Percentiles rank a stretch among this genome's conserved stretches.
Conservation (phyloP, 2,797 vertebrate genomes). For the Hipposideros larvatus region DNA sequence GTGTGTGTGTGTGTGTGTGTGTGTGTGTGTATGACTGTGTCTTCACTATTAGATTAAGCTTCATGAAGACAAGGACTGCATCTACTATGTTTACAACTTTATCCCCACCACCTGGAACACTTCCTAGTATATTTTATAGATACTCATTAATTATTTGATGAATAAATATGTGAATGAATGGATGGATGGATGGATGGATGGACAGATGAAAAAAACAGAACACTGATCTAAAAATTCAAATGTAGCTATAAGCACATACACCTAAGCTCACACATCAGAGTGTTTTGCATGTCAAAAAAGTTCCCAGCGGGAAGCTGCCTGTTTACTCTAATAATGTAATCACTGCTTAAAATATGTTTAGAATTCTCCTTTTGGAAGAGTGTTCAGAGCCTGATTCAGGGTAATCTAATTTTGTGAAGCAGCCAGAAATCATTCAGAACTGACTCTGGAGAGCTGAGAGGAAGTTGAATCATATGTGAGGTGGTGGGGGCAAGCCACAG, state of each 20-base stretch:
- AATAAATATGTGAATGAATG: slow-evolving; percentile 17
- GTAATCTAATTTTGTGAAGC: slow-evolving; percentile 46
- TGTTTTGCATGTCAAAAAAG: not conserved
- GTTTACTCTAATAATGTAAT: slow-evolving; percentile 12
- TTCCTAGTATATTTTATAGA: not conserved
- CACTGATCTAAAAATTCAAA: slow-evolving; percentile 1
- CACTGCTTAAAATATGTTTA: slow-evolving; percentile 3
- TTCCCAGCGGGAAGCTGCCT: not conserved
- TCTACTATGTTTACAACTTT: not conserved
- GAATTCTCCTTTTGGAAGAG: not conserved
- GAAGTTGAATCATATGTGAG: not conserved
- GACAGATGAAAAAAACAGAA: not conserved
- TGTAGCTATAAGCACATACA: not conserved
- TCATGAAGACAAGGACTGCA: not conserved
- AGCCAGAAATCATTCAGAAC: slow-evolving; percentile 45
- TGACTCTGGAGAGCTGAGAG: not conserved
- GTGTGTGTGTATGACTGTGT: not conserved
- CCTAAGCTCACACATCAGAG: not conserved
- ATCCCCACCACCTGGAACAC: not conserved
- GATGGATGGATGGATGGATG: not conserved
- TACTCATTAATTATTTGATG: slow-evolving; percentile 30
- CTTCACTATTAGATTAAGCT: not conserved
- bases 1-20: too few species aligned
- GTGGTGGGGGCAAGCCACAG: not conserved
- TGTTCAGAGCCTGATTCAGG: not conserved